Percentiles rank a stretch among this genome's conserved stretches.
Evolutionary conservation across 2,113 vertebrate genomes (phyloP).

Genomic region (Pholis gunnellus): DNA sequence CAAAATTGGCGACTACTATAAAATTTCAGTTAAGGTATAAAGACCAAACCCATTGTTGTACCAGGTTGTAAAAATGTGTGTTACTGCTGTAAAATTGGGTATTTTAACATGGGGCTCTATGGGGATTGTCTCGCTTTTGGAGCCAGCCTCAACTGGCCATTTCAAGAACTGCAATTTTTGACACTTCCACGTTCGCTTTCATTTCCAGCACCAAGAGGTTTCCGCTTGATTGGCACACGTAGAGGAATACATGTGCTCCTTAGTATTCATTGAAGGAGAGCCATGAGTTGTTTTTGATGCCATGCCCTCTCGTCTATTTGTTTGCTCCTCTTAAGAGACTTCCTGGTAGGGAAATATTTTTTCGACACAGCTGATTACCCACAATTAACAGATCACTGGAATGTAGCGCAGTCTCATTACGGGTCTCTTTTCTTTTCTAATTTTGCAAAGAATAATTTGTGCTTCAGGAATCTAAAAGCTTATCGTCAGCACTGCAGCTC

Average conservation of each 20-base stretch:
- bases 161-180: not conserved
- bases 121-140: not conserved
- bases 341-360: constrained; percentile 1
- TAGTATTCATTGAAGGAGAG: constrained; percentile 8
- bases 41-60: not conserved
- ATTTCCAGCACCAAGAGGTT: not conserved
- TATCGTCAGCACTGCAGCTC: not conserved
- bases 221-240: constrained; percentile 8
- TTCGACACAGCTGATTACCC: constrained; percentile 13
- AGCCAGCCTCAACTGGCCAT: not conserved
- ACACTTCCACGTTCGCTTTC: not conserved
- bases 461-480: not conserved
- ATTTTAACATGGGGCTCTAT: not conserved
- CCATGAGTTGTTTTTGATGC: not conserved
- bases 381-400: not conserved
- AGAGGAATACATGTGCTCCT: not conserved
- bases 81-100: not conserved
- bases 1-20: not conserved
- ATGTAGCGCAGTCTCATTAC: not conserved
- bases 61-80: not conserved
- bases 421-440: not conserved
- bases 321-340: constrained; percentile 18
- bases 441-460: constrained; percentile 1
- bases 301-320: constrained; percentile 3
- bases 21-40: not conserved